phyloP scores from a whole-genome alignment of 2,113 vertebrate genomes.

The Pollachius pollachius region DNA sequence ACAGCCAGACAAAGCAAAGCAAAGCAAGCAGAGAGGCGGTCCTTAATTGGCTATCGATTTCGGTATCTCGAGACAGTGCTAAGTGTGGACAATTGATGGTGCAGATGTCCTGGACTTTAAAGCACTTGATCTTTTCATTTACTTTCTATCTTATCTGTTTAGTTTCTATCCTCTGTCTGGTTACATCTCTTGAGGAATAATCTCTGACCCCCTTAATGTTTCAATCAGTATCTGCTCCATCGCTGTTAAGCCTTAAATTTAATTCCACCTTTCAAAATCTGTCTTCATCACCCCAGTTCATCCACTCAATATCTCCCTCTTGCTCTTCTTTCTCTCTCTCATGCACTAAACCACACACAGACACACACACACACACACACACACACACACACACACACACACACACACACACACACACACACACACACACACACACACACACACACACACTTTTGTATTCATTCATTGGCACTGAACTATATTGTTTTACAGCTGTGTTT shows the following conservation, averaged over 20 bases:
- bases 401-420: too few species aligned
- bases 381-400: too few species aligned
- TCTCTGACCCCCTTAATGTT: conserved; percentile 21
- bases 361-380: too few species aligned
- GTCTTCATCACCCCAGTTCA: neutral
- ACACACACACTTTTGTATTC: neutral
- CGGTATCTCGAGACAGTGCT: conserved; percentile 28
- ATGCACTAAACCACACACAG: neutral
- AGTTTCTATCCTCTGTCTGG: conserved; percentile 21
- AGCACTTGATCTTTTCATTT: conserved; percentile 30
- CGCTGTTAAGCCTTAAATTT: neutral
- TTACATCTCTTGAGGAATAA: conserved; percentile 33
- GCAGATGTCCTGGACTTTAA: conserved; percentile 33
- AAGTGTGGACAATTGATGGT: conserved; percentile 27
- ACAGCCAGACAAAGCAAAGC: conserved; percentile 23
- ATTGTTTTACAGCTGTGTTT: neutral
- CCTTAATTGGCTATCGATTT: conserved; percentile 65
- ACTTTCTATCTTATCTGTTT: conserved; percentile 16
- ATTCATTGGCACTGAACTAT: neutral
- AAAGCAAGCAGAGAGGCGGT: conserved; percentile 25
- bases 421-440: neutral
- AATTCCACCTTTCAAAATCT: neutral
- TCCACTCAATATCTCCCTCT: neutral
- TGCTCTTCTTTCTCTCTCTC: neutral
- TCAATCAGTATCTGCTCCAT: conserved; percentile 17